Evolutionary conservation across 2,113 vertebrate species (phyloP).

Genomic region (Spilogale gracilis): DNA sequence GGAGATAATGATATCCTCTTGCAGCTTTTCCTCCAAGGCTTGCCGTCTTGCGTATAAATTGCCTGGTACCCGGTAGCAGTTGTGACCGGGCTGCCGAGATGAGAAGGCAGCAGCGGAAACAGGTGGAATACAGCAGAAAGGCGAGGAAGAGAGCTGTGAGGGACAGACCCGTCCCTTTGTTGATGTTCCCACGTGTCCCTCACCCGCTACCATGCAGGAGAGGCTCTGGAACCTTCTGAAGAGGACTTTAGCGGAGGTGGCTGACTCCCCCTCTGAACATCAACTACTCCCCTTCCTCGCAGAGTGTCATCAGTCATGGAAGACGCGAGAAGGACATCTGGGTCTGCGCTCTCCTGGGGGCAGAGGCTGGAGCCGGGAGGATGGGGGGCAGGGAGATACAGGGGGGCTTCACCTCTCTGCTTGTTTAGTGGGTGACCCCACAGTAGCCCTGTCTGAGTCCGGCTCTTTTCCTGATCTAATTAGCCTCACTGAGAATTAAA

Average conservation of each 20-base stretch:
- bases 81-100: background rate
- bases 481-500: conserved; percentile 70
- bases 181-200: too few relatives aligned
- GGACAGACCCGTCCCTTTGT: background rate
- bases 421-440: background rate
- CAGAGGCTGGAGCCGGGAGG: background rate
- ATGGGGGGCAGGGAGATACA: background rate
- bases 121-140: background rate
- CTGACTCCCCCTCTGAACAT: background rate
- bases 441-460: background rate
- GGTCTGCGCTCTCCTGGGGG: background rate
- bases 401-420: background rate
- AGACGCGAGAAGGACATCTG: accelerated
- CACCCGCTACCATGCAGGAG: background rate
- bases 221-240: background rate
- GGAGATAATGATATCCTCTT: background rate
- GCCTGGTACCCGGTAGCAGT: background rate
- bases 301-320: accelerated
- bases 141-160: background rate
- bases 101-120: background rate
- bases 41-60: background rate
- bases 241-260: background rate
- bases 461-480: conserved; percentile 62
- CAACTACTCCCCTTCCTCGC: background rate
- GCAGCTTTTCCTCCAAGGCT: background rate